Evolutionary conservation across 2,888 invertebrate genomes (phyloP).

Genomic region (Cylindroiulus punctatus): DNA sequence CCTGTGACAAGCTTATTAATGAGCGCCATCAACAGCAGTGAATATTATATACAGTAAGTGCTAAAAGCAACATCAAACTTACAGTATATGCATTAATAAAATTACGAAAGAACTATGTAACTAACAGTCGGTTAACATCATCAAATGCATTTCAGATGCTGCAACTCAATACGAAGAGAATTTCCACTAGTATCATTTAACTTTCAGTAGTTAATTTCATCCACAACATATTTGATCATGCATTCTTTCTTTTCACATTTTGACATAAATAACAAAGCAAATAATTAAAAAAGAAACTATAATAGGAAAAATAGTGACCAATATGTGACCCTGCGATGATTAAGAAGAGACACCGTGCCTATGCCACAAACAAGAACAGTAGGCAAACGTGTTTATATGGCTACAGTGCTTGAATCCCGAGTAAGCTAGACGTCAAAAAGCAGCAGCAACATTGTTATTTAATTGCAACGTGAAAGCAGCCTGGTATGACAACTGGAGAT

Average conservation of each 20-base stretch:
- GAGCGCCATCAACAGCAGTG: neutral
- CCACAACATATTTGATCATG: neutral
- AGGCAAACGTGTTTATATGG: neutral
- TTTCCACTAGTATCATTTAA: neutral
- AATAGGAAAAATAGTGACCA: slow-evolving; percentile 3
- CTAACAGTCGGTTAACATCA: neutral
- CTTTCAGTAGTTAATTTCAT: neutral
- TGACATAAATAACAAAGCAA: neutral
- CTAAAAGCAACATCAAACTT: neutral
- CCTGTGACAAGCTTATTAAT: neutral
- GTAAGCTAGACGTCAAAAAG: neutral
- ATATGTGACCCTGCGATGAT: slow-evolving; percentile 13
- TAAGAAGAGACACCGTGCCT: slow-evolving; percentile 47
- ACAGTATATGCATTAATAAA: neutral
- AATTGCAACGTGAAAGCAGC: neutral
- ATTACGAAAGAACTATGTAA: neutral
- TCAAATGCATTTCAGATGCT: neutral
- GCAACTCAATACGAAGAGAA: neutral
- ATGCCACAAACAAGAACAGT: slow-evolving; percentile 44
- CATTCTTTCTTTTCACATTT: neutral
- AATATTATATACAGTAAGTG: neutral
- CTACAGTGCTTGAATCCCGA: neutral
- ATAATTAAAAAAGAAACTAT: neutral
- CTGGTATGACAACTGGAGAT: neutral
- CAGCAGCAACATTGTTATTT: neutral